Base-by-base conservation (phyloP, 92 coral and sea anemone genomes). In the Porites lobata region DNA sequence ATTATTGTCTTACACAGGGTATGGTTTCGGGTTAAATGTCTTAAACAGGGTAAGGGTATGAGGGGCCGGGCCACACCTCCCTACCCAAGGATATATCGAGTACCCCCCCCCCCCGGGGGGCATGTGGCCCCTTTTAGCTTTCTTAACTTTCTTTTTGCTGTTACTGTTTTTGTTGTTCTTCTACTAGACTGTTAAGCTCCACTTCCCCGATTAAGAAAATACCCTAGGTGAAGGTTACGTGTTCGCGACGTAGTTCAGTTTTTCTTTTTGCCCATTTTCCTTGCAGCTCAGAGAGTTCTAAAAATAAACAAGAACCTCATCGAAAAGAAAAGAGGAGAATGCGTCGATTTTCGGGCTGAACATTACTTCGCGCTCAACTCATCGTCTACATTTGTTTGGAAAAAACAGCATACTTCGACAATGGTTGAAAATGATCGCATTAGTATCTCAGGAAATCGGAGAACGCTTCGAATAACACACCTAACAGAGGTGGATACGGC, bases 401-500 rank as follows among this genome's bases (percentile, higher is more conserved):
- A 68, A 29, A 94, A 86, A 53, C 89, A 87, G 59, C 83, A 66
- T 26, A 68, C 83, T 1, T 65, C 32, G 3, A 78, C 83, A 20
- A n/a, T 79, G 72, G 66, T 63, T 1, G 68, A 65, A 6, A 64
- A 75, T 21, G 84, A 65, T 20, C 65, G 79, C 18, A 77, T 75
- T 53, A 78, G 59, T 52, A 80, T 86, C 69, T 86, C 91, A n/a
- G 51, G 76, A 10, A 87, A 79, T 69, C 75, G 87, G 47, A 83
- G 67, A 65, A 87, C 54, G 15, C 20, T 96, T 74, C 61, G 22
- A 10, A 92, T 96, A 51, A 68, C 69, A 7, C 96, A 91, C 7
- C 90, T 92, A 22, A 80, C 75, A 62, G 80, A 77, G 13, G 64
- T 56, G 1, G 98, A 96, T 91, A 89, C 96, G n/a, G 98, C 99